Evolutionary conservation across 2,797 vertebrate species (phyloP).

Genomic region (Falco novaeseelandiae): DNA sequence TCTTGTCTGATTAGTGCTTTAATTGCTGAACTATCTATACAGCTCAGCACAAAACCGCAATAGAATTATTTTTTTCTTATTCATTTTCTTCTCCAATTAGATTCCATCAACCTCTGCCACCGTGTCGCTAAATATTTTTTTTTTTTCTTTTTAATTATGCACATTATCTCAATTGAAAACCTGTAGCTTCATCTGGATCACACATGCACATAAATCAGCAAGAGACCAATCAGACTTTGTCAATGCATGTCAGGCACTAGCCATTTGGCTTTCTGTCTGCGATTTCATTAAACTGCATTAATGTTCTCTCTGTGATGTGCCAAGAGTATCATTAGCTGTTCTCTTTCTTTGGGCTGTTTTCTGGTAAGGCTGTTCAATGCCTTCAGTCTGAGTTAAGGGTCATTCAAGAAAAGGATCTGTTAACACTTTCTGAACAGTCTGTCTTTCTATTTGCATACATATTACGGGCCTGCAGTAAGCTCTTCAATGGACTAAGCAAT

Average conservation of each 20-base stretch:
- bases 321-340: slow-evolving; percentile 8
- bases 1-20: background rate
- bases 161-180: background rate
- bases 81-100: background rate
- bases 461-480: background rate
- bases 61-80: background rate
- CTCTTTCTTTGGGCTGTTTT: background rate
- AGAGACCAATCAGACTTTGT: background rate
- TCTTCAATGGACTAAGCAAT: background rate
- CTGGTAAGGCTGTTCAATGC: background rate
- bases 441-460: background rate
- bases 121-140: fast-evolving
- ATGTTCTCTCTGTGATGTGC: background rate
- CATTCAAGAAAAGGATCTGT: background rate
- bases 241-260: background rate
- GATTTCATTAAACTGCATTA: slow-evolving; percentile 10
- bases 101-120: background rate
- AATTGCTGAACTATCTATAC: background rate
- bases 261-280: slow-evolving; percentile 17
- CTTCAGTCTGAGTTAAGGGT: background rate
- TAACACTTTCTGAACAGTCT: background rate
- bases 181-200: background rate
- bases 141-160: background rate
- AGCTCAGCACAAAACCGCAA: background rate
- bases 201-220: background rate